Evolutionary conservation across 2,888 invertebrate species (phyloP).

Genomic region (Drosophila monieri): DNA sequence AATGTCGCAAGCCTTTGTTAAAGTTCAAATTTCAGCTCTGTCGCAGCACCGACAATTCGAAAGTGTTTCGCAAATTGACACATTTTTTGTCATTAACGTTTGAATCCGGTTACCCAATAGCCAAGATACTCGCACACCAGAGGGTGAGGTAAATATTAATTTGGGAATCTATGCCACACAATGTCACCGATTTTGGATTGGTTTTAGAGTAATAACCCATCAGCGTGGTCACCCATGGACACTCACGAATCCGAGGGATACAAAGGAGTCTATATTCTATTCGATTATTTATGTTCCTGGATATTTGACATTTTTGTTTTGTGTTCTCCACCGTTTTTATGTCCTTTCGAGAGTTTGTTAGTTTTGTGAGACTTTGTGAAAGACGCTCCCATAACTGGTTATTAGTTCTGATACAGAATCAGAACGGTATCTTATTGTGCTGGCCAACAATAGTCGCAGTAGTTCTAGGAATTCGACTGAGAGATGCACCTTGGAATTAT

Average conservation of each 20-base stretch:
- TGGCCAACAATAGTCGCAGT: slow-evolving; percentile 40
- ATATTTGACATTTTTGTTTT: slow-evolving; percentile 69
- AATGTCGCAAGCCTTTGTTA: slow-evolving; percentile 53
- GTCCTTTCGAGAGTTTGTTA: slow-evolving; percentile 24
- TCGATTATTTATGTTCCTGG: slow-evolving; percentile 70
- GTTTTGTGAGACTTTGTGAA: neutral
- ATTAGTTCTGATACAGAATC: slow-evolving; percentile 36
- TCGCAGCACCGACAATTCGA: slow-evolving; percentile 8
- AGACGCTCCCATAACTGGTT: slow-evolving; percentile 20
- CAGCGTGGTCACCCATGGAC: slow-evolving; percentile 12
- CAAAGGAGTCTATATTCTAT: slow-evolving; percentile 51
- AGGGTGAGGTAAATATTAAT: slow-evolving; percentile 28
- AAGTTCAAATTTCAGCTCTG: slow-evolving; percentile 60
- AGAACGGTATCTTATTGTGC: slow-evolving; percentile 67
- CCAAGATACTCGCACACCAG: slow-evolving; percentile 4
- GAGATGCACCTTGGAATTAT: slow-evolving; percentile 55
- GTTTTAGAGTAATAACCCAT: slow-evolving; percentile 41
- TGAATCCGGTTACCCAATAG: slow-evolving; percentile 60
- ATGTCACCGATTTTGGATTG: slow-evolving; percentile 59
- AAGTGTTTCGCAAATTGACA: slow-evolving; percentile 72
- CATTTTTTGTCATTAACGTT: slow-evolving; percentile 55
- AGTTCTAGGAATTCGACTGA: slow-evolving; percentile 50
- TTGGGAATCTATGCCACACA: slow-evolving; percentile 60
- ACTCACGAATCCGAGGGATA: slow-evolving; percentile 14
- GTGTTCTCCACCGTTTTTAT: slow-evolving; percentile 53